Base-by-base conservation (phyloP, 2,113 vertebrate species). In the Alligator mississippiensis region DNA sequence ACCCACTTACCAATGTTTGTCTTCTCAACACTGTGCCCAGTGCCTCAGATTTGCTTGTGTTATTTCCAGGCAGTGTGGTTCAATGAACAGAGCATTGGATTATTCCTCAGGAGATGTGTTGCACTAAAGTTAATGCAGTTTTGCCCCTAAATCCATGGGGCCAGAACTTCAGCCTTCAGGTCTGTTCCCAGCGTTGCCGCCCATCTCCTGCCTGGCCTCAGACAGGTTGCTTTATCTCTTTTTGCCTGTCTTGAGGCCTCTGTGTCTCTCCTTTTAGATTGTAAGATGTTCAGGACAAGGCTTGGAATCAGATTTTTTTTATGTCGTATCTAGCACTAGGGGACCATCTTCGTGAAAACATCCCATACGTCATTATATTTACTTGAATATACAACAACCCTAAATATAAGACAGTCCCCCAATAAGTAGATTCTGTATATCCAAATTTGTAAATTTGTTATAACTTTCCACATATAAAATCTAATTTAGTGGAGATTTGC, bases 101-200 rank as follows among this genome's bases (percentile, higher is more conserved):
- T 47, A 2, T 80, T 12, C 1, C 22, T 30, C 47, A 47, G 58
- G 34, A 38, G 76, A 78, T 57, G 28, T 3, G 38, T 77, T 54
- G 7, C 79, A 1, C 57, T 90, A 0, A 0, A n/a, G 38, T 63
- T 21, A 6, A 34, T 13, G 76, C 22, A 88, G 38, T 27, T 90
- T 59, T 61, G 59, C 60, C 77, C 22, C 38, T 18, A 60, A 25
- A 58, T 79, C 24, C 30, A 17, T 7, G 18, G 15, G 30, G 30
- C 30, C 30, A 62, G 22, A 34, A 74, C 38, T 79, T 79, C 30
- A 24, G 21, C 21, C 10, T 59, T 24, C 47, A 89, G 34, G 22
- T 2, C 5, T 27, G 1, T 62, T 78, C 76, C 19, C 86, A 74
- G 9, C 3, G 0, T 0, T 0, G 28, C 30, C 4, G 1, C 30